Evolutionary conservation across 2,113 vertebrate genomes (phyloP).

Genomic region (Myotis brandtii): DNA sequence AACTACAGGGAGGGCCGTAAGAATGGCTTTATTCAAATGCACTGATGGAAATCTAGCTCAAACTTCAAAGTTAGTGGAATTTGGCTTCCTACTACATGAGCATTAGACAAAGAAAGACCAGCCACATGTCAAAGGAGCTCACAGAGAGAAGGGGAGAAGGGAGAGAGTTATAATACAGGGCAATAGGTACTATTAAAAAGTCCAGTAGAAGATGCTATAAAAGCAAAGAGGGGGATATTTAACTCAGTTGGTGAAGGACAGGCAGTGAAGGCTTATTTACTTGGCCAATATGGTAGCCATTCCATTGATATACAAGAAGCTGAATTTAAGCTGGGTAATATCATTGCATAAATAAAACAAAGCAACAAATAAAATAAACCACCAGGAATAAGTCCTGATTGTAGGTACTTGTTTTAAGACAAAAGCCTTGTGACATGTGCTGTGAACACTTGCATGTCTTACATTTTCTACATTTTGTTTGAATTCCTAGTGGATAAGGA

Average conservation of each 20-base stretch:
- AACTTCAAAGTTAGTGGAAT: neutral
- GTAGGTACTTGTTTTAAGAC: neutral
- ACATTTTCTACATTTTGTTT: neutral
- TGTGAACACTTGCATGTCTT: neutral
- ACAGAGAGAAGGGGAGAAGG: neutral
- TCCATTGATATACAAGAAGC: neutral
- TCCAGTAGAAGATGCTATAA: neutral
- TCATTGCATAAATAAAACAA: neutral
- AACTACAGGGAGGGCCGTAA: neutral
- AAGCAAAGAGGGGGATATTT: neutral
- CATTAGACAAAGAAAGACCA: neutral
- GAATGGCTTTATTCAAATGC: neutral
- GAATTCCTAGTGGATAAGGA: neutral
- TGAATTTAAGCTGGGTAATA: neutral
- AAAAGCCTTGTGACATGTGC: neutral
- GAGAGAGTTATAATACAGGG: neutral
- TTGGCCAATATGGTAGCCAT: neutral
- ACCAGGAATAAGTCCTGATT: neutral
- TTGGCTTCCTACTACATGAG: neutral
- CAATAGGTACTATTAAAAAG: neutral
- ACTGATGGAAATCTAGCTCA: neutral
- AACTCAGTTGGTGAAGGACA: neutral
- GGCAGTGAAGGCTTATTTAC: neutral
- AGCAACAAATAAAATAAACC: neutral
- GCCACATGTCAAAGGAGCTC: neutral